Evolutionary conservation across 1,140 invertebrate species (phyloP).

Genomic region (Drosophila pandora): DNA sequence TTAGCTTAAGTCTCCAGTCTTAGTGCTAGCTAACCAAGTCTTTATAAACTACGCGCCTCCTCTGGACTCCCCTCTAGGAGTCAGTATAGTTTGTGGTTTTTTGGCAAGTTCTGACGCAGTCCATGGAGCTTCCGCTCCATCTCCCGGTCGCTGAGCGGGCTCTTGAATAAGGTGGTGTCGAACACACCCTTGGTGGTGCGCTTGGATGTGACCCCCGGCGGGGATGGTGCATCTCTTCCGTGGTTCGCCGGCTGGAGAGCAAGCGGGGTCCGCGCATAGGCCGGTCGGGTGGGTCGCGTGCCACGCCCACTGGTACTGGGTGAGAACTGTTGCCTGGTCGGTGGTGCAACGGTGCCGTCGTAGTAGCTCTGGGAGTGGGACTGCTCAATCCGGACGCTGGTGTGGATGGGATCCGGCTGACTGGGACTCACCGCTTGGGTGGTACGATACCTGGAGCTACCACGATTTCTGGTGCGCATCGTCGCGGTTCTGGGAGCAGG

Average conservation of each 20-base stretch:
- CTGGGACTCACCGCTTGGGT: constrained; percentile 24
- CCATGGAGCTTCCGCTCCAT: constrained; percentile 46
- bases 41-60: constrained; percentile 32
- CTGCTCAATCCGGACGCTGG: constrained; percentile 66
- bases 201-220: constrained; percentile 25
- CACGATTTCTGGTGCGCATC: constrained; percentile 14
- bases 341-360: constrained; percentile 70
- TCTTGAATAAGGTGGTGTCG: constrained; percentile 78
- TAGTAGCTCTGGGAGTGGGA: constrained; percentile 77
- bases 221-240: constrained; percentile 4
- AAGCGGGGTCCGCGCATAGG: constrained; percentile 18
- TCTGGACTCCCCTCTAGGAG: not conserved
- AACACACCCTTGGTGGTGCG: constrained; percentile 78
- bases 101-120: constrained; percentile 72
- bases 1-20: constrained; percentile 12
- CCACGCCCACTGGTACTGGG: constrained; percentile 21
- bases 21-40: constrained; percentile 38
- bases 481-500: not conserved
- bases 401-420: constrained; percentile 25
- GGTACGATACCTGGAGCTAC: constrained; percentile 51
- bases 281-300: constrained; percentile 39
- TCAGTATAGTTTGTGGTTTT: constrained; percentile 81
- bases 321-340: constrained; percentile 47
- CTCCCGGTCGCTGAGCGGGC: constrained; percentile 60
- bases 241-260: constrained; percentile 38